Evolutionary conservation across 2,797 vertebrate species (phyloP).

Genomic region (Enteromius viviparus): DNA sequence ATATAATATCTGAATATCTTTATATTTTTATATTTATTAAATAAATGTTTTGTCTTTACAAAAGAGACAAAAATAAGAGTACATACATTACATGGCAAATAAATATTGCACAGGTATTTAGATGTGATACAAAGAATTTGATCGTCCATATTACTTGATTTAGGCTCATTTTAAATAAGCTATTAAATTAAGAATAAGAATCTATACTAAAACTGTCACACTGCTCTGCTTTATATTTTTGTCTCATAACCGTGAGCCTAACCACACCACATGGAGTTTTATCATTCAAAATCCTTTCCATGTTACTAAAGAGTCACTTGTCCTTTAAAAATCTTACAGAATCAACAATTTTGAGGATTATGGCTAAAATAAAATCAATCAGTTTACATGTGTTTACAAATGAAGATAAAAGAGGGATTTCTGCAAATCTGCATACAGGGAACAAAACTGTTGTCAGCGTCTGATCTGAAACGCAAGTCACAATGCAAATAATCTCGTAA

Average conservation of each 20-base stretch:
- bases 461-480: not conserved
- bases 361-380: conserved; percentile 14
- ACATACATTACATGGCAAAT: conserved; percentile 95
- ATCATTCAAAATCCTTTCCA: conserved; percentile 10
- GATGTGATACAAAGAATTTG: conserved; percentile 62
- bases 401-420: not conserved
- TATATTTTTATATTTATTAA: conserved; percentile 83
- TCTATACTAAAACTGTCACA: conserved; percentile 23
- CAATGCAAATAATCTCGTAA: conserved; percentile 14
- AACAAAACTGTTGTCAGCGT: conserved; percentile 11
- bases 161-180: not conserved
- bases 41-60: conserved; percentile 93
- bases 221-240: conserved; percentile 19
- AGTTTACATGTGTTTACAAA: not conserved
- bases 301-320: not conserved
- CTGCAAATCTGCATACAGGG: not conserved
- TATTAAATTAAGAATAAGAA: not conserved
- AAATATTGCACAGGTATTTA: conserved; percentile 95
- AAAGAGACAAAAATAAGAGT: conserved; percentile 87
- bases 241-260: not conserved
- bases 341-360: conserved; percentile 23
- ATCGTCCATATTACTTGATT: conserved; percentile 44
- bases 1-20: conserved; percentile 77
- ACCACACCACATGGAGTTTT: not conserved
- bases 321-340: conserved; percentile 6